A percentile compares a stretch with the other conserved stretches of the same genome.
phyloP scores from a whole-genome alignment of 2,113 vertebrate genomes.

The Eulemur macaco region DNA sequence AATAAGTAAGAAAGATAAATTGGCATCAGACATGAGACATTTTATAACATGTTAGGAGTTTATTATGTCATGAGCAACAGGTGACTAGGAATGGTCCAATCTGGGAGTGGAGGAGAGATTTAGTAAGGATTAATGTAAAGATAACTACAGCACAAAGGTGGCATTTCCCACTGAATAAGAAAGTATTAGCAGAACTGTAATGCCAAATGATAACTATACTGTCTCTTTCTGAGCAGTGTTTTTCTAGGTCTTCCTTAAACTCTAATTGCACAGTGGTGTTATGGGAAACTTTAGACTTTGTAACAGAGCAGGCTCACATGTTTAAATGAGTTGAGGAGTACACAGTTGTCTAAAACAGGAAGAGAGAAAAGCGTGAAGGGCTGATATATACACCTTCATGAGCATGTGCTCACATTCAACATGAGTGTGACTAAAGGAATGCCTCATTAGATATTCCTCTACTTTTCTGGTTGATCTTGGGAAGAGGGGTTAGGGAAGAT shows the following conservation, averaged over 20 bases:
- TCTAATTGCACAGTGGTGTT: background rate
- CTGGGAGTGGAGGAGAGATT: background rate
- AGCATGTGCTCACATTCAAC: background rate
- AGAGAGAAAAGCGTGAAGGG: background rate
- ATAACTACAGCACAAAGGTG: background rate
- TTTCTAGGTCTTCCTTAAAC: background rate
- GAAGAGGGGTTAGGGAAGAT: background rate
- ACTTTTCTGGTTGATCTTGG: background rate
- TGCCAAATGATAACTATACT: background rate
- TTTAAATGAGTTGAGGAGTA: background rate
- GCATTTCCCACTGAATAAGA: background rate
- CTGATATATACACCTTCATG: background rate
- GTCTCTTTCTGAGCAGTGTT: background rate
- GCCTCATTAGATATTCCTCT: background rate
- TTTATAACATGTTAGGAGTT: background rate
- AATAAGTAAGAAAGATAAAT: background rate
- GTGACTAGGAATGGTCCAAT: background rate
- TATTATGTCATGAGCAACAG: background rate
- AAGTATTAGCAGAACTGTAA: background rate
- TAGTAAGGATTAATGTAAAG: background rate
- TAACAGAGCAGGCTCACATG: background rate
- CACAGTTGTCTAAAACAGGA: background rate
- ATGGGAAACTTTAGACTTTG: background rate
- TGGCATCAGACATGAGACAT: background rate
- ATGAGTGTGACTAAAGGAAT: background rate